Base-by-base conservation (phyloP, 1,140 invertebrate species). In the Brachionus rotundiformis region DNA sequence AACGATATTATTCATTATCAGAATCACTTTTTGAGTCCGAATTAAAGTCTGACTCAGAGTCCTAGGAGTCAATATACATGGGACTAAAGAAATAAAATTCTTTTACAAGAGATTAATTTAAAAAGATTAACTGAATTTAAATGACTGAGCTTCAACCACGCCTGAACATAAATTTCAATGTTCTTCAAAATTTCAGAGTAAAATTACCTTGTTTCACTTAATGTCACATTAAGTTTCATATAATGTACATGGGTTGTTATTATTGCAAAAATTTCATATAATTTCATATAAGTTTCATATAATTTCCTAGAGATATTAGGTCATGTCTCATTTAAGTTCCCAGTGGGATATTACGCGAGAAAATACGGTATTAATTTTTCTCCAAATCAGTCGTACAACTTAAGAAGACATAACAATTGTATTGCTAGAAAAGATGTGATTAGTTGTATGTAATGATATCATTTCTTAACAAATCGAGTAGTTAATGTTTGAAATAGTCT, bases 191-290 rank as follows among this genome's bases (percentile, higher is more conserved):
- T 23, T 23, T 59, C 19, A 23, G 54, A 59, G 54, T 23, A 59
- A 59, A 59, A 23, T 59, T 23, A 23, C 19, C 25, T 49, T 49
- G 47, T 49, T 59, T 59, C 19, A 59, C 54, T 59, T 59, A 59
- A 59, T 23, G 54, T 23, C 54, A 59, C 54, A 11, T 23, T 3
- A 59, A 11, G 11, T 59, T 59, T 59, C 54, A 19, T 59, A 23
- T 19, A 59, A 59, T 59, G 11, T 59, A 59, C 54, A 11, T 8
- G 54, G 54, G 54, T 59, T 59, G 23, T 23, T 59, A 59, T 59
- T 59, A 59, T 23, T 59, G 54, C 54, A 59, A 59, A 59, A 59
- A 27, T 59, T 59, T 59, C 54, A 49, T 49, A n/a, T 49, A 49
- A 49, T 49, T 49, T 13, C 47, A 4, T 19, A n/a, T 59, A 3